These are phyloP conservation scores for Leptatherina wallacei DNA, from an alignment of 2,797 vertebrate species.

Conservation along the genomic window DNA sequence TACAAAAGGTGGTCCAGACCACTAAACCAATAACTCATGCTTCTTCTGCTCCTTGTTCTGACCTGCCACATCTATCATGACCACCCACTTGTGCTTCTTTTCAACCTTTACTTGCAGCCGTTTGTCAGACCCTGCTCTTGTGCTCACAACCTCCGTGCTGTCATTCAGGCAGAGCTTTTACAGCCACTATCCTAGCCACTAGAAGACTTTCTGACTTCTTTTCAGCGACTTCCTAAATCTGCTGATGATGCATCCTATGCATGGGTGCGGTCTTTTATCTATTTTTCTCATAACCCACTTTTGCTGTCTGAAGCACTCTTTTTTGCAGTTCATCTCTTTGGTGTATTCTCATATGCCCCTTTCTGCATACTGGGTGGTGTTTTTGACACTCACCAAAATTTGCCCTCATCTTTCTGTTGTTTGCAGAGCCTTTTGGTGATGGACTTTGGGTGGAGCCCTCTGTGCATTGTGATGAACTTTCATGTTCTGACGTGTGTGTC, in stretches of 20 bases:
- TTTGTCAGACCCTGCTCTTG: neutral
- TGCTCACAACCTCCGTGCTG: neutral
- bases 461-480: neutral
- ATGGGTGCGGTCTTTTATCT: neutral
- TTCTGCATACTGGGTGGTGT: neutral
- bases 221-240: neutral
- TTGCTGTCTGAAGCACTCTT: neutral
- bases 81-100: conserved; percentile 1
- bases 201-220: neutral
- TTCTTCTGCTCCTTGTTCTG: neutral
- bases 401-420: neutral
- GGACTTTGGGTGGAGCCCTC: neutral
- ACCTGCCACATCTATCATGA: conserved; percentile 3
- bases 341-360: neutral
- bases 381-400: neutral
- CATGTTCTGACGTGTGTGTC: neutral
- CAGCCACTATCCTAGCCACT: neutral
- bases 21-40: neutral
- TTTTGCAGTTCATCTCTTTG: neutral
- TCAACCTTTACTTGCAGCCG: conserved; percentile 1
- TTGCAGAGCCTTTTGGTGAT: neutral
- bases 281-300: neutral
- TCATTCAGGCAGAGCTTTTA: neutral
- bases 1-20: neutral
- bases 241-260: neutral